Percentiles rank a stretch among this genome's conserved stretches.
Evolutionary conservation across 2,113 vertebrate species (phyloP).

Genomic region (Pteropus alecto): DNA sequence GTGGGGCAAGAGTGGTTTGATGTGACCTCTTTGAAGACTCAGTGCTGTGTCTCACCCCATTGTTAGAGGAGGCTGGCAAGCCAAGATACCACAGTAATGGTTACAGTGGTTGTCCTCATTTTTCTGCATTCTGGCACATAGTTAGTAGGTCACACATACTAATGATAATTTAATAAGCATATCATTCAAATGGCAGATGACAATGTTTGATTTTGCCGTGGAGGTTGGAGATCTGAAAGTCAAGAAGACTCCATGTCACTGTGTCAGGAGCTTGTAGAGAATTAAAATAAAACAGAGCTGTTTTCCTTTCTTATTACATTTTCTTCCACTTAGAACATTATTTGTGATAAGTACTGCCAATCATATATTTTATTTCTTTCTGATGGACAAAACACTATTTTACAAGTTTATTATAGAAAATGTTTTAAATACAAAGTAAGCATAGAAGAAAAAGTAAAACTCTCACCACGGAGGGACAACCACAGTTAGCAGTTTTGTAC

Average conservation of each 20-base stretch:
- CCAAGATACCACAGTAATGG: rapidly evolving
- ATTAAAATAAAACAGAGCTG: neutral
- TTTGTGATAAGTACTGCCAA: neutral
- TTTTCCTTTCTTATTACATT: neutral
- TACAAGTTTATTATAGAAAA: neutral
- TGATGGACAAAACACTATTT: neutral
- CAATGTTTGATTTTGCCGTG: neutral
- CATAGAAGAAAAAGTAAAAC: neutral
- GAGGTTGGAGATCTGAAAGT: neutral
- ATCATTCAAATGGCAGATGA: neutral
- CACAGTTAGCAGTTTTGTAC: neutral
- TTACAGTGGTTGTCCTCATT: neutral
- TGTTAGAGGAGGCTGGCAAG: neutral
- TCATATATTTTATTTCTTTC: neutral
- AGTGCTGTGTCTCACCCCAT: neutral
- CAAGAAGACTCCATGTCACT: neutral
- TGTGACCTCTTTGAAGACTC: conserved; percentile 24
- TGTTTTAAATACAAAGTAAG: neutral
- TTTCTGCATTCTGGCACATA: neutral
- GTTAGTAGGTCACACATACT: conserved; percentile 7
- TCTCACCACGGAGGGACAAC: neutral
- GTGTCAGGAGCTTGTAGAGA: neutral
- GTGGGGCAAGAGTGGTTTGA: neutral
- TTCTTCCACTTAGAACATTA: neutral
- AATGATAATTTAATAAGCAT: conserved; percentile 53